These are phyloP conservation scores for Micromys minutus DNA, from an alignment of 2,113 vertebrate species.

Conservation along the genomic window DNA sequence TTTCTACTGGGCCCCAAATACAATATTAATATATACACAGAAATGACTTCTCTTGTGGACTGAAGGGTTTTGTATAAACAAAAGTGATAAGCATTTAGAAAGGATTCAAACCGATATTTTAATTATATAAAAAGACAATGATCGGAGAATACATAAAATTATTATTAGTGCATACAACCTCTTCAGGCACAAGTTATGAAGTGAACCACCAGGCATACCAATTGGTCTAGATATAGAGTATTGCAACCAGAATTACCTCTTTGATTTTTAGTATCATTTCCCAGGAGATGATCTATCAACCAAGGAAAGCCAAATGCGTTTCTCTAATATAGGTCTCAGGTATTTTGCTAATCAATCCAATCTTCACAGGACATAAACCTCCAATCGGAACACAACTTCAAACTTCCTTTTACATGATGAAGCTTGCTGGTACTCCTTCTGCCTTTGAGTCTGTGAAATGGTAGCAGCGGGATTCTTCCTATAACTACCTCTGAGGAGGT, in stretches of 20 bases:
- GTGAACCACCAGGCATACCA: not conserved
- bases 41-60: not conserved
- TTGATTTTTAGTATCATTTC: not conserved
- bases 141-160: not conserved
- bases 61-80: not conserved
- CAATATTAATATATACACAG: not conserved
- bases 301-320: not conserved
- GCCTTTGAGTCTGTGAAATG: not conserved
- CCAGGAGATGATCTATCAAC: not conserved
- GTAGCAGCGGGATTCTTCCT: not conserved
- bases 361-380: not conserved
- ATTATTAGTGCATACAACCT: not conserved
- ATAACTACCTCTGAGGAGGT: not conserved
- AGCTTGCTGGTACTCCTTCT: fast-evolving
- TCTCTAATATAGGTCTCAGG: not conserved
- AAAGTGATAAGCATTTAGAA: not conserved
- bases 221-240: not conserved
- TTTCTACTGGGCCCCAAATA: not conserved
- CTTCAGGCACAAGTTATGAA: not conserved
- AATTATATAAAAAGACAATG: not conserved
- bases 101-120: not conserved
- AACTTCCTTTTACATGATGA: fast-evolving
- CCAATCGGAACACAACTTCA: not conserved
- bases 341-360: not conserved
- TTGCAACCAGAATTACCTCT: not conserved